Base-by-base conservation (phyloP, 2,797 vertebrate species). In the Periophthalmus magnuspinnatus region DNA sequence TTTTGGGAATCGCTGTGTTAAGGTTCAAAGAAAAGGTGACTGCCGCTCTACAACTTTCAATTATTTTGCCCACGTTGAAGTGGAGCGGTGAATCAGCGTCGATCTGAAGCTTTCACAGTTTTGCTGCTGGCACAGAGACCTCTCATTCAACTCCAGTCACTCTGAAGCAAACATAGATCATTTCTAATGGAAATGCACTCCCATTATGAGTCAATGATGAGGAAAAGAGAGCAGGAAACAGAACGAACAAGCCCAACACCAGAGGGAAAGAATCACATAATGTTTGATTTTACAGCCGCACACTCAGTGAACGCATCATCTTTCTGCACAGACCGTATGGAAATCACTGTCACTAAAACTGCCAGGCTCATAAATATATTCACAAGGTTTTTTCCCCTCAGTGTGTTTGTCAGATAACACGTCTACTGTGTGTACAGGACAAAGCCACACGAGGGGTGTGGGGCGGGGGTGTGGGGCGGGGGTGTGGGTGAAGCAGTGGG, bases 51-150 rank as follows among this genome's bases (percentile, higher is more conserved):
- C 77, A 4, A 67, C 75, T 88, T 84, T 90, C 87, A 90, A 89
- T 90, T 90, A 90, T 87, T 90, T 77, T 85, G 84, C 86, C 84
- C 87, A 90, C 86, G 84, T 83, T 71, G 74, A 72, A 80, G 84
- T 79, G 74, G 78, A 65, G 7, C 85, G 75, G 71, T 86, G 86
- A 88, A 87, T 88, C 80, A 84, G 86, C 77, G 71, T 83, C 79
- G 59, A 67, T 81, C 81, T 85, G 84, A 80, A 72, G 81, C 81
- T 84, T 85, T 78, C 83, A 80, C 79, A 73, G 84, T 84, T 69
- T 65, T 28, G 82, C 82, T 82, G 81, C 78, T 28, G 69, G 83
- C 88, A 81, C 74, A 84, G 76, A 86, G 90, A 80, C 85, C 89
- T 86, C 79, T 64, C 70, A 6, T 52, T 87, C 86, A 90, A 86